Evolutionary conservation across 2,113 vertebrate species (phyloP), one percentile per base, ranked within the genome.

Genomic region (Ifrita kowaldi): DNA sequence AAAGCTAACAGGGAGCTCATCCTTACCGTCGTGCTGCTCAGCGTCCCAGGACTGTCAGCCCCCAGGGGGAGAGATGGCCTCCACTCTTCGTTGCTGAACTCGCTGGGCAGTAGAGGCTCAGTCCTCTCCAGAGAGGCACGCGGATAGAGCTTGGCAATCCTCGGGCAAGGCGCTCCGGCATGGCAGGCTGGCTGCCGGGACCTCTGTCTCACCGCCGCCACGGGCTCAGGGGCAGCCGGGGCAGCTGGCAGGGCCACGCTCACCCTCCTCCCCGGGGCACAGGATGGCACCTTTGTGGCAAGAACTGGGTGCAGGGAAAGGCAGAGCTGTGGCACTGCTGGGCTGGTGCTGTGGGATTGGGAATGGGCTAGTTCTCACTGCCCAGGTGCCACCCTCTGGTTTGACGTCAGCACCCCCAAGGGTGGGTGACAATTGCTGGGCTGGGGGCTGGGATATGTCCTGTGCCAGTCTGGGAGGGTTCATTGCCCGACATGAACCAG

Each of bases 1-100:
- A 33, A 42, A 73, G 19, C 27, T 52, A 39, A 3, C 39, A 44
- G 82, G 50, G 86, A 67, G 53, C 32, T 65, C 2, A 1, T 80
- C 35, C 96, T 96, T 95, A 97, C 95, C 95, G 55, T 88, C 65
- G 21, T 74, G 64, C 30, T 9, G 33, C 70, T 89, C 91, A 89
- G 44, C 0, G 11, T 41, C 32, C 57, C 1, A 0, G 27, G 30
- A 35, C 41, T 32, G 67, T n/a, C 62, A 73, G 65, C 28, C 11
- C n/a, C 30, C 6, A n/a, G 50, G 27, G 13, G 19, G 37, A 76
- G 22, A 17, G 47, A 26, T 52, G 79, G 67, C 71, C 46, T 93
- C 33, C 3, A 3, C 82, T 94, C 82, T 65, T 90, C 7, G 0
- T 26, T 44, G 87, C 18, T 1, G 1, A 47, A 41, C 37, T 28